Conservation (phyloP, 2,113 vertebrate genomes). For the Irena cyanogastra region DNA sequence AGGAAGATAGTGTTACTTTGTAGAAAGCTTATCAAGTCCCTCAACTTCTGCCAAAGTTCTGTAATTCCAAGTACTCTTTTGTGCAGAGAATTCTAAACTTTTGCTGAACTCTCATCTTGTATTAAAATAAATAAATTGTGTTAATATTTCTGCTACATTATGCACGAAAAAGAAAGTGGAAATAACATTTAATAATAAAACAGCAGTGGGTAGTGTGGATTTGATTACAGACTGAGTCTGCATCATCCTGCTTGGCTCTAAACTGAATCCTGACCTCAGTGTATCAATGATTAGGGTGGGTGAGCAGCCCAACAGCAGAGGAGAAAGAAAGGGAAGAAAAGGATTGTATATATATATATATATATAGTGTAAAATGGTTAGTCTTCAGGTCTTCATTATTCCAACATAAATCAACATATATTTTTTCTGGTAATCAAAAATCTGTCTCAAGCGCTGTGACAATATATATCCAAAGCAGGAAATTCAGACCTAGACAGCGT, state of each 20-base stretch:
- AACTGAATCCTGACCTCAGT: neutral
- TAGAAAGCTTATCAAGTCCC: neutral
- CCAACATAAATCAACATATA: neutral
- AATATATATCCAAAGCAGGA: neutral
- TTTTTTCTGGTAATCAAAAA: neutral
- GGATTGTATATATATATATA: neutral
- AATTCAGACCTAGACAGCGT: neutral
- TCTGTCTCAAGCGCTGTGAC: accelerated
- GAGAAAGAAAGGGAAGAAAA: neutral
- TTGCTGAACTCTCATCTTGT: neutral
- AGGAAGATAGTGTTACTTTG: neutral
- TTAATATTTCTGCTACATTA: neutral
- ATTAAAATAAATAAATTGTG: neutral
- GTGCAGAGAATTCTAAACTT: neutral
- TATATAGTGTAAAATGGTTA: neutral
- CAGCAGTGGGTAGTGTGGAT: neutral
- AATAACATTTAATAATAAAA: neutral
- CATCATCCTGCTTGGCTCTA: neutral
- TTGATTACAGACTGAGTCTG: neutral
- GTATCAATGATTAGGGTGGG: neutral
- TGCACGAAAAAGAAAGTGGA: neutral
- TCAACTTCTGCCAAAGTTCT: neutral
- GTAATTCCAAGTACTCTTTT: neutral
- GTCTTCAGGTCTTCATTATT: neutral
- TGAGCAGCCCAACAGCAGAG: neutral